Evolutionary conservation across 2,888 invertebrate genomes (phyloP), one percentile per base, ranked within the genome.

Genomic region (Tenthredo scrophulariae): DNA sequence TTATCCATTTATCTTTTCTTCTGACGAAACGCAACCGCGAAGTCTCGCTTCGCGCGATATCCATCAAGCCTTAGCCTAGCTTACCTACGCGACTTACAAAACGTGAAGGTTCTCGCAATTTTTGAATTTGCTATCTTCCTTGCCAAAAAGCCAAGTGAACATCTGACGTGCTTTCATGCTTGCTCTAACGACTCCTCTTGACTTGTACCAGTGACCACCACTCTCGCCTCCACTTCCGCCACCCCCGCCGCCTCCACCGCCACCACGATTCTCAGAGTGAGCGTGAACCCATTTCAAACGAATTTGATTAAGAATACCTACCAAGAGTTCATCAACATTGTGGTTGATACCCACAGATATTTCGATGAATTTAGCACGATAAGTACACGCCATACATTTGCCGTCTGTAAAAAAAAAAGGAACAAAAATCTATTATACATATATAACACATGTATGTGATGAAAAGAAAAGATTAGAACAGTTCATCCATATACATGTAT

Each of bases 301-400:
- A 90, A 98, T 98, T 94, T 98, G 98, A 90, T 97, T 97, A 86
- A 99, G 95, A 85, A 98, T 97, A 0, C 99, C 99, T 37, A 98
- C 98, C 70, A 99, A 95, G 0, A 99, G 95, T 91, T 99, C 98
- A 94, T 99, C 99, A 43, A 99, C 98, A 93, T 98, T 98, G 95
- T 99, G 98, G 94, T 98, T 99, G 91, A 99, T 97, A 18, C 98
- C 99, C 18, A 98, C 98, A 0, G 99, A 99, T 26, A 98, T 97
- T 94, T 99, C 99, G 88, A 98, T 97, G 95, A 98, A 98, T 93
- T 99, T 99, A 84, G 98, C 97, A 88, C 97, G 97, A 94, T 97
- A 98, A 2, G 97, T 97, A 93, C 97, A 97, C 9, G 98, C 98
- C 88, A 98, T 94, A 91, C 97, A 97, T 93, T 98, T 98, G 84